Percentiles rank a stretch among this genome's conserved stretches.
These are phyloP conservation scores for Mylabris sibirica DNA, from an alignment of 2,888 invertebrate genomes.

Conservation along the genomic window DNA sequence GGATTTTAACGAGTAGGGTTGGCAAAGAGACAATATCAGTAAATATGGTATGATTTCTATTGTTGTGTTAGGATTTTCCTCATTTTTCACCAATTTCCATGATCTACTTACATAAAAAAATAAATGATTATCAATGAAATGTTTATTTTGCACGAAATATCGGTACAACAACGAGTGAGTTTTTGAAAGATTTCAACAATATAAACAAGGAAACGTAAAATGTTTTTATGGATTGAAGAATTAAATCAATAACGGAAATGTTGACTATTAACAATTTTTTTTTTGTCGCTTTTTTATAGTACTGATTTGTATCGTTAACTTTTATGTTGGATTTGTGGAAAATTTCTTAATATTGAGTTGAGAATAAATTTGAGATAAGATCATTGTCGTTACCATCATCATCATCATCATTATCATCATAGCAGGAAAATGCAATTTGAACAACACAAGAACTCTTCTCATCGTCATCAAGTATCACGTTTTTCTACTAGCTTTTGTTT, in stretches of 20 bases:
- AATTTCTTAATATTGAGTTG: not conserved
- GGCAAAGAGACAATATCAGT: not conserved
- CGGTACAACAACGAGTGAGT: not conserved
- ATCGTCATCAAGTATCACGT: not conserved
- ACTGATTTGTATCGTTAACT: not conserved
- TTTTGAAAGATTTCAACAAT: not conserved
- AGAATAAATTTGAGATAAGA: too few species aligned
- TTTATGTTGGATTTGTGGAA: not conserved
- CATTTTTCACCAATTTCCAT: not conserved
- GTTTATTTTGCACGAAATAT: slow-evolving; percentile 2
- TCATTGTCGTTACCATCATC: not conserved
- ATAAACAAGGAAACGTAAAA: not conserved
- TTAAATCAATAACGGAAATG: not conserved
- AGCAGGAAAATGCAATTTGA: not conserved
- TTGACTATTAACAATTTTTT: not conserved
- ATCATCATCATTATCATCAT: not conserved
- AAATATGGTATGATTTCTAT: not conserved
- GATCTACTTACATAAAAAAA: not conserved
- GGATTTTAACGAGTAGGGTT: too few species aligned
- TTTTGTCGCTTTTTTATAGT: too few species aligned
- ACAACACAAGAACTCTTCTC: not conserved
- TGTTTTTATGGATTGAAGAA: not conserved
- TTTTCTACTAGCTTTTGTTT: not conserved
- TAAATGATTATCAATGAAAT: not conserved
- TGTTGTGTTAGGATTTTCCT: not conserved